Percentiles rank a stretch among this genome's conserved stretches.
phyloP scores from a whole-genome alignment of 2,888 invertebrate species.

The Cataglyphis albicans region DNA sequence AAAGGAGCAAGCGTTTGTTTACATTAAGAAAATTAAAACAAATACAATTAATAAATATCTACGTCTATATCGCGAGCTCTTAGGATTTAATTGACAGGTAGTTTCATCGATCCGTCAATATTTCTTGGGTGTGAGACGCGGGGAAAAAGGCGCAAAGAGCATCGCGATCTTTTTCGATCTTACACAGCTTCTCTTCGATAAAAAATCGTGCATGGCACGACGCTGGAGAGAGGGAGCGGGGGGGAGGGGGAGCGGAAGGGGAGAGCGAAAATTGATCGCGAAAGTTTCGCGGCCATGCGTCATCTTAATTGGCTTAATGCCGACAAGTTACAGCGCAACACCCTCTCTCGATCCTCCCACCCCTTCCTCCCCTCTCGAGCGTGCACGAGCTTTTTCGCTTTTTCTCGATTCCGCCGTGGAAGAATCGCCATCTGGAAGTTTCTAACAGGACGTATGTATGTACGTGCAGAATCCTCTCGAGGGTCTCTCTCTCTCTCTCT shows the following conservation, averaged over 20 bases:
- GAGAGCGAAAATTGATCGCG: slow-evolving; percentile 77
- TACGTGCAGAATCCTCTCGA: slow-evolving; percentile 41
- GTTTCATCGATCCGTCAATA: slow-evolving; percentile 10
- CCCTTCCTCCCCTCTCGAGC: background rate
- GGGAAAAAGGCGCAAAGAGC: background rate
- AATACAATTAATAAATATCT: background rate
- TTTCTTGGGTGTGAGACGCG: background rate
- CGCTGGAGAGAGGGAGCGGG: no score
- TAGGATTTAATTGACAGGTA: background rate
- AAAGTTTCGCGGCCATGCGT: slow-evolving; percentile 81
- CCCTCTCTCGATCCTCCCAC: background rate
- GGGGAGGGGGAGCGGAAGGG: no score
- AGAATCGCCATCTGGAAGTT: slow-evolving; percentile 66
- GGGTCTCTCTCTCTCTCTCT: background rate
- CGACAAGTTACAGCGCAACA: slow-evolving; percentile 77
- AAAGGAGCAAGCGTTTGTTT: background rate
- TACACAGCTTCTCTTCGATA: background rate
- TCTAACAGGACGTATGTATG: slow-evolving; percentile 51
- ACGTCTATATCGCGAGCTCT: background rate
- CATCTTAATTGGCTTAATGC: slow-evolving; percentile 83
- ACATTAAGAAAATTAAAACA: background rate
- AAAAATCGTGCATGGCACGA: slow-evolving; percentile 1
- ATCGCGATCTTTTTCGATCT: background rate
- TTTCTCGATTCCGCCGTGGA: slow-evolving; percentile 38
- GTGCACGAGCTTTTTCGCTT: slow-evolving; percentile 19